phyloP scores from a whole-genome alignment of 2,113 vertebrate genomes.

The Psittacula cyanocephala region DNA sequence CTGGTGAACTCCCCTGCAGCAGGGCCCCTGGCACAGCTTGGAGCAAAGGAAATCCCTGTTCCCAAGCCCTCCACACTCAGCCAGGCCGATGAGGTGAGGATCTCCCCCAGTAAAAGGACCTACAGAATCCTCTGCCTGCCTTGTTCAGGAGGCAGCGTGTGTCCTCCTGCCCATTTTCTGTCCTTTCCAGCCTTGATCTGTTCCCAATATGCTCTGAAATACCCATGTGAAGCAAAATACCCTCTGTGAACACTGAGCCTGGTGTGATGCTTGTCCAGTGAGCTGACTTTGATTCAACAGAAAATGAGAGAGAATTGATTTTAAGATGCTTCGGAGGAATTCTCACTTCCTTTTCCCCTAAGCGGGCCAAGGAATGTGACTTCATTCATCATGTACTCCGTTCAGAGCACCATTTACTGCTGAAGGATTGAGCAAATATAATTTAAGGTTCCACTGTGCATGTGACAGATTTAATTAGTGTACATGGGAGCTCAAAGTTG shows the following conservation, averaged over 20 bases:
- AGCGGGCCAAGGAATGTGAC: background rate
- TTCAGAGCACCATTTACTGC: slow-evolving; percentile 4
- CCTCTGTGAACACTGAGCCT: background rate
- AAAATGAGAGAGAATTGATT: background rate
- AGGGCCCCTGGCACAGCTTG: background rate
- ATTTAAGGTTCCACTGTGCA: slow-evolving; percentile 46
- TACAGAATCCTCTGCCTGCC: background rate
- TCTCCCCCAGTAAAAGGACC: background rate
- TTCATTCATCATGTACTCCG: background rate
- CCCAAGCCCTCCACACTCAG: rapidly evolving
- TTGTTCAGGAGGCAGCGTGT: rapidly evolving
- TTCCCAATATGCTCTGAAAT: rapidly evolving
- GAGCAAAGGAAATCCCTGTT: rapidly evolving
- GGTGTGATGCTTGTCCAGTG: background rate
- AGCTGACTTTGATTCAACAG: background rate
- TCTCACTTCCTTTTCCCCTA: background rate
- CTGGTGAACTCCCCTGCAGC: background rate
- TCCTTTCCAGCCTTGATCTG: rapidly evolving
- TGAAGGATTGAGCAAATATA: slow-evolving; percentile 37
- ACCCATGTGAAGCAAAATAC: background rate
- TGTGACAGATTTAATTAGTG: slow-evolving; percentile 52
- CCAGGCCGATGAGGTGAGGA: background rate
- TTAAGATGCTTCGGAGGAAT: background rate
- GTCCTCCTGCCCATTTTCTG: background rate
- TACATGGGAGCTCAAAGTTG: slow-evolving; percentile 39